These are phyloP conservation scores for Bujurquina vittata DNA, from an alignment of 2,113 vertebrate species.

Conservation along the genomic window DNA sequence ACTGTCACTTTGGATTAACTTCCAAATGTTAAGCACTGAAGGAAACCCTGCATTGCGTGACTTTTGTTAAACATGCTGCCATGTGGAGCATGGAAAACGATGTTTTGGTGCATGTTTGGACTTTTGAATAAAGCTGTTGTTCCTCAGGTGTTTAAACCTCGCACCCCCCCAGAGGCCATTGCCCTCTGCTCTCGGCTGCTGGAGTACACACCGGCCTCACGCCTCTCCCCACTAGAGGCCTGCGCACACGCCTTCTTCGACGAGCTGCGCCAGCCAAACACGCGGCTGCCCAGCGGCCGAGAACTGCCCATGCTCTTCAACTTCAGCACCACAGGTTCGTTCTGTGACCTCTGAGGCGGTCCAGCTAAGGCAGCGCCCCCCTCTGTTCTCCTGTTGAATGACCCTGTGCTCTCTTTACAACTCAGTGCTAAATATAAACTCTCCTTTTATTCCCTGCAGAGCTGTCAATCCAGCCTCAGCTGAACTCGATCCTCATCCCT, in stretches of 20 bases:
- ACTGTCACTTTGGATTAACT: background rate
- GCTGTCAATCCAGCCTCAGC: constrained; percentile 94
- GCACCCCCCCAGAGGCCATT: constrained; percentile 80
- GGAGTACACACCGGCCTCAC: constrained; percentile 94
- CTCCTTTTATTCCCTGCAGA: constrained; percentile 78
- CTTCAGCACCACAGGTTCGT: constrained; percentile 90
- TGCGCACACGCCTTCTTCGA: constrained; percentile 97
- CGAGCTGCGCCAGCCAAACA: constrained; percentile 94
- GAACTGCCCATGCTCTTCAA: constrained; percentile 96
- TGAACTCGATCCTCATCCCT: constrained; percentile 95
- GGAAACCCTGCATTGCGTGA: background rate
- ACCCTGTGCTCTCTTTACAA: constrained; percentile 2
- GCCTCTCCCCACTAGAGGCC: constrained; percentile 93
- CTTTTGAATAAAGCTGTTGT: background rate
- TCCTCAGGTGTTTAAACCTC: constrained; percentile 78
- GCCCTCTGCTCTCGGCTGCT: constrained; percentile 85
- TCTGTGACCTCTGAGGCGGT: background rate
- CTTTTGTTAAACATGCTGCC: background rate
- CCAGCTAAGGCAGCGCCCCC: background rate
- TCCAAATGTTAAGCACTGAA: background rate
- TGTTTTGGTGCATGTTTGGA: background rate
- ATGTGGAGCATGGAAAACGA: background rate
- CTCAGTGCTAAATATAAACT: background rate
- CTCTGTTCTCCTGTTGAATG: constrained; percentile 9
- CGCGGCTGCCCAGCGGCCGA: constrained; percentile 91